Percentiles rank a stretch among this genome's conserved stretches.
Conservation (phyloP, 2,888 invertebrate species). For the Stomorhina lunata region DNA sequence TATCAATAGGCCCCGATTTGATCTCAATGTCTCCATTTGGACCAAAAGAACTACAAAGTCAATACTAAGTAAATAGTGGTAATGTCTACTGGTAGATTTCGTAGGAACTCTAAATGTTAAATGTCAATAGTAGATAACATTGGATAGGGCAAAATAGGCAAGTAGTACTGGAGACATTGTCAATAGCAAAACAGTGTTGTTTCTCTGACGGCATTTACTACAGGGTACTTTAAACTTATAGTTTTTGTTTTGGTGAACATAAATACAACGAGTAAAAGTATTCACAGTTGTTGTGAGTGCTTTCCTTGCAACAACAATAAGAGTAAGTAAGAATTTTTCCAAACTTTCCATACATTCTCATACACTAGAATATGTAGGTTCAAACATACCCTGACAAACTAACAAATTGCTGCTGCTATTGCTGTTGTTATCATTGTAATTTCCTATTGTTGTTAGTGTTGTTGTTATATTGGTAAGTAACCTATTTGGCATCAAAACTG, state of each 20-base stretch:
- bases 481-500: conserved; percentile 63
- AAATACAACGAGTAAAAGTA: conserved; percentile 31
- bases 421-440: conserved; percentile 3
- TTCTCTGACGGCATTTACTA: too few relatives aligned
- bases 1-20: too few relatives aligned
- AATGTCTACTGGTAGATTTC: too few relatives aligned
- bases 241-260: conserved; percentile 28
- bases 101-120: too few relatives aligned
- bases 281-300: conserved; percentile 6
- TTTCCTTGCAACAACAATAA: conserved; percentile 17
- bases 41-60: too few relatives aligned
- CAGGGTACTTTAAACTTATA: conserved; percentile 38
- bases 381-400: neutral
- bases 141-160: too few relatives aligned
- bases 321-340: conserved; percentile 23
- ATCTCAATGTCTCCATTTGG: too few relatives aligned
- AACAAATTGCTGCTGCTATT: conserved; percentile 32
- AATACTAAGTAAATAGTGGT: too few relatives aligned
- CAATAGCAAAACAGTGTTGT: too few relatives aligned
- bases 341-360: conserved; percentile 11
- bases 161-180: too few relatives aligned
- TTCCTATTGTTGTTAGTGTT: conserved; percentile 21
- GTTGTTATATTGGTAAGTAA: conserved; percentile 61
- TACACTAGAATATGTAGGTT: neutral
- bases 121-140: too few relatives aligned